Conservation (phyloP, 2,113 vertebrate genomes). For the Probosciger aterrimus region DNA sequence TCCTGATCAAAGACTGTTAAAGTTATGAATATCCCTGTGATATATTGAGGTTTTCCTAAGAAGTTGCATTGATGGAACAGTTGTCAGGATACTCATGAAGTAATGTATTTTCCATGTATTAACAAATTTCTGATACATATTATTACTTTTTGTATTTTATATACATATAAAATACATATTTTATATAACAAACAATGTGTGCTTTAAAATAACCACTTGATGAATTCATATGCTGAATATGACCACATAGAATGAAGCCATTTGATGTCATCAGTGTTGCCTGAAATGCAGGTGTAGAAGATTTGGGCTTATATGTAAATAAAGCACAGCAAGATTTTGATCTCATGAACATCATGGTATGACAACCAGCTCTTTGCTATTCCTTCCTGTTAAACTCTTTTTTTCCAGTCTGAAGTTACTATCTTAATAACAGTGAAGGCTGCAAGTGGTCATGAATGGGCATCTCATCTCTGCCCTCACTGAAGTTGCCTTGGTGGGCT, state of each 20-base stretch:
- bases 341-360: accelerated
- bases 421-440: background rate
- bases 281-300: background rate
- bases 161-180: background rate
- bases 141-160: background rate
- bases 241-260: accelerated
- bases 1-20: background rate
- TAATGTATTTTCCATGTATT: background rate
- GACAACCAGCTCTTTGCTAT: background rate
- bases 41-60: slow-evolving; percentile 39
- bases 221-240: background rate
- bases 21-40: slow-evolving; percentile 17
- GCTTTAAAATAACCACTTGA: background rate
- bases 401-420: background rate
- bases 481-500: background rate
- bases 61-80: background rate
- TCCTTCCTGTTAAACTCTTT: background rate
- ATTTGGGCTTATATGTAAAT: background rate
- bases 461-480: background rate
- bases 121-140: background rate
- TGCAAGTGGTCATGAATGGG: background rate
- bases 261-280: background rate
- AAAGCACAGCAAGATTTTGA: background rate
- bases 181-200: background rate
- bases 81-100: background rate